Conservation (phyloP, 2,113 vertebrate species). For the Cyprichromis sp. region DNA sequence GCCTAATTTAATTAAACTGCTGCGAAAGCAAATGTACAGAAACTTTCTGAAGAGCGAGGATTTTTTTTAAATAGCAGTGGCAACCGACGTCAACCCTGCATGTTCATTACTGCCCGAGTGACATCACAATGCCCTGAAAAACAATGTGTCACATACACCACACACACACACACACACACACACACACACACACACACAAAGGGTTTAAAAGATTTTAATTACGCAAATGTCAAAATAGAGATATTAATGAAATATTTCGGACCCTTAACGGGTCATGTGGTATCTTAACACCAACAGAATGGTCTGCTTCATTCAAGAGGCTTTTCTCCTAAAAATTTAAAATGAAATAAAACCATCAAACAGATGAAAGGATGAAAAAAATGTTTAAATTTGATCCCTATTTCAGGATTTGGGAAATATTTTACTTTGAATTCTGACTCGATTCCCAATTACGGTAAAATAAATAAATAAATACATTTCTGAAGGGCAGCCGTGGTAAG, state of each 20-base stretch:
- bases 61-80: background rate
- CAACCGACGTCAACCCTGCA: background rate
- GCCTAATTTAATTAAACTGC: background rate
- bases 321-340: background rate
- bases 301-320: background rate
- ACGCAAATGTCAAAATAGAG: background rate
- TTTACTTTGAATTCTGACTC: background rate
- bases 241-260: background rate
- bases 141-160: background rate
- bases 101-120: background rate
- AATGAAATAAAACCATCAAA: background rate
- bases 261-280: background rate
- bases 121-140: background rate
- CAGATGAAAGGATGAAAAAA: background rate
- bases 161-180: background rate
- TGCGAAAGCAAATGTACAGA: background rate
- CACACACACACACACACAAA: no score
- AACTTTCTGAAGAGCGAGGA: background rate
- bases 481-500: background rate
- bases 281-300: background rate
- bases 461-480: background rate
- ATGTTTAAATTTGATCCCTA: background rate
- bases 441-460: background rate
- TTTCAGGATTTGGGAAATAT: background rate
- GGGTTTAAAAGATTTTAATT: background rate